These are phyloP conservation scores for Heliconius sara DNA, from an alignment of 2,888 invertebrate genomes.

Conservation along the genomic window DNA sequence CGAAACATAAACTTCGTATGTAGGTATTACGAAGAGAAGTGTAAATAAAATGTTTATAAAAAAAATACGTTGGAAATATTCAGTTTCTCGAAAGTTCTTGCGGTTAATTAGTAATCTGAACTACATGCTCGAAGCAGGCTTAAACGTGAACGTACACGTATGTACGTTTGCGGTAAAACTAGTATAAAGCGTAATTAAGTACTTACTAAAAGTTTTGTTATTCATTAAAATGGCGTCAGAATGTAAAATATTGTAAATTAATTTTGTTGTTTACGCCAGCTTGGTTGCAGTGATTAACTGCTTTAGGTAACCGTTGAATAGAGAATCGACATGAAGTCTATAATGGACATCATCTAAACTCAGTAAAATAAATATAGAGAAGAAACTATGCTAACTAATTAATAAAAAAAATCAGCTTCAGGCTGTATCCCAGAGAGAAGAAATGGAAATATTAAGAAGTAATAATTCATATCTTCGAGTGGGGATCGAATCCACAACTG, in stretches of 20 bases:
- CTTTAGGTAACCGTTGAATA: background rate
- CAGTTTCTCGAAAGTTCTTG: slow-evolving; percentile 21
- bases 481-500: too few species aligned
- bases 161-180: slow-evolving; percentile 13
- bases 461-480: too few species aligned
- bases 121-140: slow-evolving; percentile 3
- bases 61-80: background rate
- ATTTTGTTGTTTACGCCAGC: background rate
- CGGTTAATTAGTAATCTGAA: slow-evolving; percentile 22
- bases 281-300: background rate
- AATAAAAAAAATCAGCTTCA: too few species aligned
- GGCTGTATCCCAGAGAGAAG: too few species aligned
- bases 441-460: too few species aligned
- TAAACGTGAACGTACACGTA: slow-evolving; percentile 2
- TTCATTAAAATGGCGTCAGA: slow-evolving; percentile 7
- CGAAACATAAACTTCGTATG: background rate
- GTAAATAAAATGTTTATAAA: slow-evolving; percentile 19
- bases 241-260: slow-evolving; percentile 20
- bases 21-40: background rate
- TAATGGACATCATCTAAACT: background rate
- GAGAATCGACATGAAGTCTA: background rate
- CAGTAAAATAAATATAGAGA: background rate
- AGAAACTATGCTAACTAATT: background rate
- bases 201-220: slow-evolving; percentile 15
- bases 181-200: slow-evolving; percentile 23